Evolutionary conservation across 1,140 invertebrate species (phyloP).

Genomic region (Bombus fervidus): DNA sequence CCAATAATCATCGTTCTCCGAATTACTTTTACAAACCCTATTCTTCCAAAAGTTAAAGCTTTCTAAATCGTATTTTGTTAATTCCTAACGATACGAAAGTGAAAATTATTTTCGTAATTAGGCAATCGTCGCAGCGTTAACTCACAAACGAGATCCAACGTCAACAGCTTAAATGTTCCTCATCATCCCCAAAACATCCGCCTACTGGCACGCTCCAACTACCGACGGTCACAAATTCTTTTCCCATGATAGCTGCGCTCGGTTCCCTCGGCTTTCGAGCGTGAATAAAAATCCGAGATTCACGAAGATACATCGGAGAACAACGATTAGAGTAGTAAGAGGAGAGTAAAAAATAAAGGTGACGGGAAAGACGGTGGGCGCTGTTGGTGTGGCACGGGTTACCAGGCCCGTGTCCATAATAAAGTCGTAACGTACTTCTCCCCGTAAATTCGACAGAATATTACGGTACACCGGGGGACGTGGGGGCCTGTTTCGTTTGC

Average conservation of each 20-base stretch:
- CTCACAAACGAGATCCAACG: too few species aligned
- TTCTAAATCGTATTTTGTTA: too few species aligned
- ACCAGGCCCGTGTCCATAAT: slow-evolving; percentile 68
- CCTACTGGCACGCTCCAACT: background rate
- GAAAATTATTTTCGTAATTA: too few species aligned
- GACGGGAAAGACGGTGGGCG: slow-evolving; percentile 11
- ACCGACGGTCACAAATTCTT: background rate
- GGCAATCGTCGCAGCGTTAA: too few species aligned
- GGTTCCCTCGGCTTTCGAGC: too few species aligned
- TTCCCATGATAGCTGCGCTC: too few species aligned
- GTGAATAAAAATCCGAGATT: slow-evolving; percentile 53
- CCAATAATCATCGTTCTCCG: background rate
- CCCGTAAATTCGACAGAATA: slow-evolving; percentile 76
- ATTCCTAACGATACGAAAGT: background rate
- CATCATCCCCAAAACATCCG: background rate
- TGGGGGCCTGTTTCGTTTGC: slow-evolving; percentile 60
- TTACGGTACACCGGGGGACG: slow-evolving; percentile 55
- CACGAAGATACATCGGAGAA: slow-evolving; percentile 12
- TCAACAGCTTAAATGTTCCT: background rate
- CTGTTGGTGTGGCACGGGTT: slow-evolving; percentile 37
- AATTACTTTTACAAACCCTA: background rate
- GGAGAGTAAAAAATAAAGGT: background rate
- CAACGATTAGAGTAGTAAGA: background rate
- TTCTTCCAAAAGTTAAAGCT: background rate
- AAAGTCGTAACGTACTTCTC: slow-evolving; percentile 71